Evolutionary conservation across 2,797 vertebrate species (phyloP).

Genomic region (Coccyzus lansbergi): DNA sequence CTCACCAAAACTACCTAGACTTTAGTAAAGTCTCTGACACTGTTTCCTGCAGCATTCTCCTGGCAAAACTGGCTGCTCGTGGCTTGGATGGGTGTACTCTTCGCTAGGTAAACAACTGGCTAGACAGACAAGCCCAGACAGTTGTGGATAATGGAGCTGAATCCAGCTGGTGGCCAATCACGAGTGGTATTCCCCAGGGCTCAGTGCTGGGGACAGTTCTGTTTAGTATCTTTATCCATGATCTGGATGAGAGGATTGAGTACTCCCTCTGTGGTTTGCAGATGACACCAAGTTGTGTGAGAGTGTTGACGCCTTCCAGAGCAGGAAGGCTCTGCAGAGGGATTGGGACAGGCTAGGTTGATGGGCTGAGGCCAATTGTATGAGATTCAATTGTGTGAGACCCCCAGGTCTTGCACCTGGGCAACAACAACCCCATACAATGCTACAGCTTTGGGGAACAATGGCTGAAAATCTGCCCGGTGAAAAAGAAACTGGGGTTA

Average conservation of each 20-base stretch:
- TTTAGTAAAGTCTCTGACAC: not conserved
- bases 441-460: rapidly evolving
- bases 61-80: not conserved
- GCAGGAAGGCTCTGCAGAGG: too few species aligned
- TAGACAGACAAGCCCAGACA: rapidly evolving
- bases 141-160: not conserved
- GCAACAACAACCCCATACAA: not conserved
- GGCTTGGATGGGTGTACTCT: rapidly evolving
- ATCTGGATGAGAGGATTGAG: rapidly evolving
- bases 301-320: not conserved
- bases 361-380: rapidly evolving
- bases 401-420: not conserved
- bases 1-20: not conserved
- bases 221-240: not conserved
- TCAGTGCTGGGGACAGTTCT: not conserved
- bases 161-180: not conserved
- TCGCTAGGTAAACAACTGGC: not conserved
- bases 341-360: not conserved
- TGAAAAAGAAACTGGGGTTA: rapidly evolving
- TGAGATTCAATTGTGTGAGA: not conserved
- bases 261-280: not conserved
- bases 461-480: rapidly evolving
- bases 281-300: rapidly evolving
- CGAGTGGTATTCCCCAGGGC: not conserved
- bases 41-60: rapidly evolving